These are phyloP conservation scores for Choloepus didactylus DNA, from an alignment of 2,797 vertebrate species.

Conservation along the genomic window DNA sequence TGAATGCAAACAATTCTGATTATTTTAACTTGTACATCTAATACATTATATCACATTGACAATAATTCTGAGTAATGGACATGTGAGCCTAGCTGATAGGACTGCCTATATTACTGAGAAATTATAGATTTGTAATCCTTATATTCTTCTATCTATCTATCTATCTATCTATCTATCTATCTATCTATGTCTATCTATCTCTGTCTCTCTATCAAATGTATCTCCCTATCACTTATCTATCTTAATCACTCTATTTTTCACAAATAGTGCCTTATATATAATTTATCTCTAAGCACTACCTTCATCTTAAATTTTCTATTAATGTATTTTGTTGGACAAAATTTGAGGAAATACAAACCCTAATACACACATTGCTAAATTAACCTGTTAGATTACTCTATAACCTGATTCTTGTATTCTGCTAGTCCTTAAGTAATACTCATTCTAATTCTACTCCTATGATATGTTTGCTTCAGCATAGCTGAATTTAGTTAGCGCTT, in stretches of 20 bases:
- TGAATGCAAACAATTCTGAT: neutral
- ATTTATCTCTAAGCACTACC: neutral
- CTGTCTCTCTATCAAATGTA: neutral
- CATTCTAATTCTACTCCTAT: neutral
- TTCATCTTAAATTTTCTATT: neutral
- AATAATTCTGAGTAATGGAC: neutral
- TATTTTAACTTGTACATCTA: conserved; percentile 29
- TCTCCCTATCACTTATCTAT: neutral
- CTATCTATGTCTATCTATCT: no score
- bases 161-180: neutral
- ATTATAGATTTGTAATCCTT: neutral
- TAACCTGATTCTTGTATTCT: neutral
- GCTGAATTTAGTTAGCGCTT: neutral
- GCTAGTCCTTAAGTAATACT: neutral
- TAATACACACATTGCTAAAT: neutral
- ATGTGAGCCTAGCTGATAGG: neutral
- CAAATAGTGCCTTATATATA: neutral
- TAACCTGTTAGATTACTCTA: neutral
- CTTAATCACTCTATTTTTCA: neutral
- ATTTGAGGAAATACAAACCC: neutral
- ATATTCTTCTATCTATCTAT: neutral
- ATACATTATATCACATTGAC: neutral
- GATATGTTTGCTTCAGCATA: neutral
- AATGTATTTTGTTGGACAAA: neutral
- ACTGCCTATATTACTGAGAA: neutral